A percentile compares a stretch with the other conserved stretches of the same genome.
phyloP scores from a whole-genome alignment of 2,113 vertebrate genomes.

The Podocnemis expansa region DNA sequence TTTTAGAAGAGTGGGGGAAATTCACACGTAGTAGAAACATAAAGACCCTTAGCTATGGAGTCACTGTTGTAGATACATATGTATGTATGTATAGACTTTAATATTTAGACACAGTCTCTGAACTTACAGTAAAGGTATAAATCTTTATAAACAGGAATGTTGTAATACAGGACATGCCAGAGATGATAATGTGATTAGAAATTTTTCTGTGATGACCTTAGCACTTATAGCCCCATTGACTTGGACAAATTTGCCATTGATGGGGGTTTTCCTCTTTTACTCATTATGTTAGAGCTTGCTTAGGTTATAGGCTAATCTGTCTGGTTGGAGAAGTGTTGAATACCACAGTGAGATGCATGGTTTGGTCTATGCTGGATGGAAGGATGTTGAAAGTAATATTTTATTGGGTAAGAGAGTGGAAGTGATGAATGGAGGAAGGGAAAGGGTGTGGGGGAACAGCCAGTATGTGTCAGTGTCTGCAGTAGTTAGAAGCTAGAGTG shows the following conservation, averaged over 20 bases:
- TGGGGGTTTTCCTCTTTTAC: not conserved
- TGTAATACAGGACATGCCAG: not conserved
- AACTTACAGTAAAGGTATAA: not conserved
- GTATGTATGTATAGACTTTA: not conserved
- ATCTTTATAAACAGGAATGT: not conserved
- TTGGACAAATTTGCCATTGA: accelerated
- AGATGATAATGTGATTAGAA: not conserved
- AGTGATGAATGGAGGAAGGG: not conserved
- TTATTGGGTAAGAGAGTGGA: not conserved
- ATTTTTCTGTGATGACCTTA: not conserved
- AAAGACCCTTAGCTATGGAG: not conserved
- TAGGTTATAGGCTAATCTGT: not conserved
- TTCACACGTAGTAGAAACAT: conserved; percentile 49
- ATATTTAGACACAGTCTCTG: not conserved
- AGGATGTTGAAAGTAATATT: not conserved
- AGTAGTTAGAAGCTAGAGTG: not conserved
- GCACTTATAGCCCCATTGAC: accelerated
- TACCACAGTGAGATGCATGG: not conserved
- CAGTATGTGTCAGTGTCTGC: not conserved
- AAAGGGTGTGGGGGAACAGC: not conserved
- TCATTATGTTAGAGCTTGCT: accelerated
- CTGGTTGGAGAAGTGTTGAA: not conserved
- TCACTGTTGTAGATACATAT: not conserved
- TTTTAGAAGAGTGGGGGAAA: conserved; percentile 23
- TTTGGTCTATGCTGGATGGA: not conserved